Base-by-base conservation (phyloP, 2,888 invertebrate species). In the Dinocampus coccinellae region DNA sequence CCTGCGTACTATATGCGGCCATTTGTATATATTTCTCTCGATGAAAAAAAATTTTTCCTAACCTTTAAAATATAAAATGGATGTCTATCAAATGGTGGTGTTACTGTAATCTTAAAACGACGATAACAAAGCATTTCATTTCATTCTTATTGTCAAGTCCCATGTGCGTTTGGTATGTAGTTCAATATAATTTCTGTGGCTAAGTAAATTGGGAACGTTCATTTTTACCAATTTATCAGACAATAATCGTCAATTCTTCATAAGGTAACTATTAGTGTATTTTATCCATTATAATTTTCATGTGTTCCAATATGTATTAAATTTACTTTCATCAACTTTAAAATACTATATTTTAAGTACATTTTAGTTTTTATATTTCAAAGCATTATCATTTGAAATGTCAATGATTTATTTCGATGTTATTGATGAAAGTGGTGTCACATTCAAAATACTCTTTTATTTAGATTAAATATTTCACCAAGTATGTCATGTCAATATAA, bases 31-130 rank as follows among this genome's bases (percentile, higher is more conserved):
- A 4, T 4, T 29, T 4, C 29, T n/a, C 3, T 3, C 53, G 24
- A 4, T 33, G 1, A 47, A 47, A 47, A 39, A 70, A 33, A 11
- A 16, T 11, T 22, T 36, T 67, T 73, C 72, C 76, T 77, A 79
- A 79, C 77, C 80, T 76, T 73, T 16, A 47, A 80, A 76, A 76
- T 75, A 77, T 75, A 83, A 83, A 81, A 83, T 83, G 82, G 80
- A 79, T 74, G 81, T 78, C 77, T 77, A 78, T 82, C 77, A 70
- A 75, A 77, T 78, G 80, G 78, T 79, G 80, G 81, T 82, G 78
- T 82, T 79, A 74, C 79, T 78, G 77, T 75, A 76, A 75, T 72
- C 72, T 74, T 76, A 69, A 75, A 78, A 75, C 70, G 72, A 76
- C 73, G 76, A 80, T 75, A 78, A 79, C 77, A 79, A 78, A 72